A percentile compares a stretch with the other conserved stretches of the same genome.
These are phyloP conservation scores for Macrophya alboannulata DNA, from an alignment of 2,888 invertebrate genomes.

Conservation along the genomic window DNA sequence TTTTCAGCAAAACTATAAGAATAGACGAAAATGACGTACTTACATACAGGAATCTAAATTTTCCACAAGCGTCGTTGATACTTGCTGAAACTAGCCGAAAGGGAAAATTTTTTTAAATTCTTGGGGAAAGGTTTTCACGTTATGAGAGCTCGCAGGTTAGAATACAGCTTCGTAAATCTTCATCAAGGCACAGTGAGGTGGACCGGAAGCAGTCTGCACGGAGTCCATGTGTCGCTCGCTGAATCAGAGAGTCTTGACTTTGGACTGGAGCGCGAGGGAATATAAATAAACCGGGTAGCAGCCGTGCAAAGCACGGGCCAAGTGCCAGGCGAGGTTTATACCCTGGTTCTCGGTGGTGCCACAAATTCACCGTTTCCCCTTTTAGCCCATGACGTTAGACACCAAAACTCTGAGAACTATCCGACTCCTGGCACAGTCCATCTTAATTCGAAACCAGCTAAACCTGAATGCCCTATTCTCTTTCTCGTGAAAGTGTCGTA, in stretches of 20 bases:
- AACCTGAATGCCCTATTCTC: constrained; percentile 17
- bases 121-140: neutral
- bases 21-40: neutral
- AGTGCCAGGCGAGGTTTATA: constrained; percentile 39
- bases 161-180: constrained; percentile 25
- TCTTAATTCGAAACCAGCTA: constrained; percentile 34
- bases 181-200: constrained; percentile 11
- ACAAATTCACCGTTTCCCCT: constrained; percentile 29
- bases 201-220: neutral
- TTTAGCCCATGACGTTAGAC: constrained; percentile 32
- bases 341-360: constrained; percentile 17
- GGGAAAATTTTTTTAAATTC: neutral
- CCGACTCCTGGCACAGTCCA: constrained; percentile 25
- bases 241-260: constrained; percentile 40
- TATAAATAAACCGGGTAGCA: constrained; percentile 33
- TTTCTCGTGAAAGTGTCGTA: neutral
- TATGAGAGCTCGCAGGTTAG: neutral
- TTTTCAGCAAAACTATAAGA: neutral
- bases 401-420: constrained; percentile 24
- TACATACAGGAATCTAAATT: neutral
- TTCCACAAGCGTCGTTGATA: neutral
- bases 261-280: constrained; percentile 33
- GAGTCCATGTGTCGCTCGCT: constrained; percentile 30
- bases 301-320: constrained; percentile 43
- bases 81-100: neutral